Conservation (phyloP, 2,113 vertebrate species). For the Desmodus rotundus region DNA sequence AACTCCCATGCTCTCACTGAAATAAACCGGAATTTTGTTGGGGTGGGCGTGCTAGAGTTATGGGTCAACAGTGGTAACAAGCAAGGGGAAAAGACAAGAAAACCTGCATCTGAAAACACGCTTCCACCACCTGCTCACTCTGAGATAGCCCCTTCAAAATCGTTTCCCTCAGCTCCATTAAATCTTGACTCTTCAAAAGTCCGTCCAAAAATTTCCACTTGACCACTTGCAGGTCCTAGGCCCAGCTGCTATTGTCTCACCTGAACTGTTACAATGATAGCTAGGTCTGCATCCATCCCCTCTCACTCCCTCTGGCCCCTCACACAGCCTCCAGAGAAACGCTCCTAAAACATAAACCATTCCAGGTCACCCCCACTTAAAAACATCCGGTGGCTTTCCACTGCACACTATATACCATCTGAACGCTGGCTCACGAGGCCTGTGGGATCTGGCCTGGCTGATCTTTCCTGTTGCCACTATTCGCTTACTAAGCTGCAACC, state of each 20-base stretch:
- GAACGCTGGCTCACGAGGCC: background rate
- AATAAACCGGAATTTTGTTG: background rate
- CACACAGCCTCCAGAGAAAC: background rate
- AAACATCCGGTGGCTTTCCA: background rate
- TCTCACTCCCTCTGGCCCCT: background rate
- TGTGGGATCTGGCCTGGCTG: background rate
- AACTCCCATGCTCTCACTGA: background rate
- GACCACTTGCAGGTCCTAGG: too few relatives aligned
- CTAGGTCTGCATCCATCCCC: background rate
- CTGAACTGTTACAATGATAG: background rate
- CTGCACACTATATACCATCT: background rate
- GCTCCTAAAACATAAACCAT: background rate
- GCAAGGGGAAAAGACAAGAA: background rate
- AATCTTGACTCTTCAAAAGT: background rate
- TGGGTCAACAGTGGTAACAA: background rate
- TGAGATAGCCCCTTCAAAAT: background rate
- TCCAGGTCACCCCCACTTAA: background rate
- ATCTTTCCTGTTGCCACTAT: background rate
- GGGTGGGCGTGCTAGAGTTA: background rate
- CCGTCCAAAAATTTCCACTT: background rate
- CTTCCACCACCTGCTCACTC: background rate
- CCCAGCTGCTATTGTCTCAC: background rate
- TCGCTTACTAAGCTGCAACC: background rate
- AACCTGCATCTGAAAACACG: background rate
- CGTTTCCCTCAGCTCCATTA: background rate